Evolutionary conservation across 1,140 invertebrate genomes (phyloP).

Genomic region (Drosophila nigrodunni): DNA sequence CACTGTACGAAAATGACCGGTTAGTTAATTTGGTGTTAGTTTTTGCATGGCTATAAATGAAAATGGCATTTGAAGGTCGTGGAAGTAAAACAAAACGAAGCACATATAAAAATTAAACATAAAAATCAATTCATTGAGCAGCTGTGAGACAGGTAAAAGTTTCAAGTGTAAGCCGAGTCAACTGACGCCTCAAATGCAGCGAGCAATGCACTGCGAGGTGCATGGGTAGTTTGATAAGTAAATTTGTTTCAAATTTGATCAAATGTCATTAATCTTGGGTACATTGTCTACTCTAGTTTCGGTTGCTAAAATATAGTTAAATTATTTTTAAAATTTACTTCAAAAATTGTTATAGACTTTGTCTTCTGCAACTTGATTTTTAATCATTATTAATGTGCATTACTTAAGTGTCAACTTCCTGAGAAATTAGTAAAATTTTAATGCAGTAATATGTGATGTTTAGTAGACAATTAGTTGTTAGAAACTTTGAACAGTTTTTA

Average conservation of each 20-base stretch:
- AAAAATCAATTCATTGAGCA: neutral
- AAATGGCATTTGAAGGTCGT: slow-evolving; percentile 61
- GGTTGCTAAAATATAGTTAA: neutral
- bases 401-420: too few species aligned
- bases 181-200: slow-evolving; percentile 21
- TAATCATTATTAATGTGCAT: too few species aligned
- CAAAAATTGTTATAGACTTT: too few species aligned
- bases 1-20: slow-evolving; percentile 43
- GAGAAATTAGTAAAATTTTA: too few species aligned
- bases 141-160: slow-evolving; percentile 26
- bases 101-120: neutral
- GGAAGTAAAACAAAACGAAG: slow-evolving; percentile 8
- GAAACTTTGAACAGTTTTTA: too few species aligned
- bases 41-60: slow-evolving; percentile 64
- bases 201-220: slow-evolving; percentile 12
- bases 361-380: too few species aligned
- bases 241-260: neutral
- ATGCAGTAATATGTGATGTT: too few species aligned
- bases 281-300: neutral
- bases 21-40: slow-evolving; percentile 50
- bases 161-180: slow-evolving; percentile 54
- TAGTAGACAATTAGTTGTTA: too few species aligned
- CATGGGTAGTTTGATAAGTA: slow-evolving; percentile 12
- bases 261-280: neutral
- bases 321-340: neutral